These are phyloP conservation scores for Ailuropoda melanoleuca DNA, from an alignment of 2,113 vertebrate species.

Conservation along the genomic window DNA sequence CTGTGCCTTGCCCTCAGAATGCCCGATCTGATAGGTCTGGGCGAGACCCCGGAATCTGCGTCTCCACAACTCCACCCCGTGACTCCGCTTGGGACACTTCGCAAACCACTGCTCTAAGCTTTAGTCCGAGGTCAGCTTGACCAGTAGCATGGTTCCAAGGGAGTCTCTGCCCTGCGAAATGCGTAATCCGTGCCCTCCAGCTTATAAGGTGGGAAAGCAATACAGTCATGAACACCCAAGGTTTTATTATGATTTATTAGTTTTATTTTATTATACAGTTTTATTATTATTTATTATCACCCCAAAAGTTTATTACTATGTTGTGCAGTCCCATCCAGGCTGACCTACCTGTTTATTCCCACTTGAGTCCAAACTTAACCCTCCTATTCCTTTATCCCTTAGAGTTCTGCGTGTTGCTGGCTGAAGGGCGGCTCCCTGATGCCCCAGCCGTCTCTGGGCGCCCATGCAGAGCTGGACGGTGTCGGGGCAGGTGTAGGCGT, in stretches of 20 bases:
- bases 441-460: neutral
- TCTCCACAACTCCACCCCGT: neutral
- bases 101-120: neutral
- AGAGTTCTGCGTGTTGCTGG: neutral
- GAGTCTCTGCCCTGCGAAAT: neutral
- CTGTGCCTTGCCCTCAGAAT: neutral
- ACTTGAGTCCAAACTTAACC: too few relatives aligned
- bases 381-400: neutral
- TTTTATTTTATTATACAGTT: neutral
- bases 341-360: neutral
- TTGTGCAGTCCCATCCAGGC: neutral
- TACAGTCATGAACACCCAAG: neutral
- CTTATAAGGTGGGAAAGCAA: neutral
- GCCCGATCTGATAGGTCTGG: neutral
- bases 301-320: neutral
- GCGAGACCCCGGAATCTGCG: neutral
- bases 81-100: neutral
- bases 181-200: neutral
- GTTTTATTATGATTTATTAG: neutral
- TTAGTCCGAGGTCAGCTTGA: neutral
- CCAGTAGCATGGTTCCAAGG: neutral
- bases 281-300: neutral
- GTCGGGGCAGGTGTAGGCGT: neutral
- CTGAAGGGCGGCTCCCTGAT: fast-evolving
- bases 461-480: fast-evolving